A percentile compares a stretch with the other conserved stretches of the same genome.
These are phyloP conservation scores for Alentia gelatinosa DNA, from an alignment of 2,888 invertebrate genomes.

Conservation along the genomic window DNA sequence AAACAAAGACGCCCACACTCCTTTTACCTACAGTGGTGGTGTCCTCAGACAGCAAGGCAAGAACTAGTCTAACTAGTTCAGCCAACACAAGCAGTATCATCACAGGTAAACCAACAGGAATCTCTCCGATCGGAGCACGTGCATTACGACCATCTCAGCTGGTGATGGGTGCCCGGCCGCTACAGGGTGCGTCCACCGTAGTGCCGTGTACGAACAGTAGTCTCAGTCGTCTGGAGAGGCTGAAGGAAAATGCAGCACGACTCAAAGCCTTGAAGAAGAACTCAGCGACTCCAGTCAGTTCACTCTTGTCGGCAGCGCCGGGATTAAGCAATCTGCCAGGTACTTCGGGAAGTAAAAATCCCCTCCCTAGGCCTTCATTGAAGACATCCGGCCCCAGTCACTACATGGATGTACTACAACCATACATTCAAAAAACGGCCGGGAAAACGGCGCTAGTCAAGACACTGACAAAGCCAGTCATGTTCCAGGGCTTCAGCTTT, in stretches of 20 bases:
- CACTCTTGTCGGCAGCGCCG: too few species aligned
- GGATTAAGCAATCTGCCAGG: too few species aligned
- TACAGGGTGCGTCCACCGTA: background rate
- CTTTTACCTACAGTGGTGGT: background rate
- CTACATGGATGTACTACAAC: background rate
- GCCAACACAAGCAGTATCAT: too few species aligned
- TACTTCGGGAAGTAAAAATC: background rate
- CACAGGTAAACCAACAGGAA: background rate
- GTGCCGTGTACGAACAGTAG: background rate
- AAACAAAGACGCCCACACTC: too few species aligned
- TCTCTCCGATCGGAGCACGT: background rate
- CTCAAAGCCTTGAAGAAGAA: background rate
- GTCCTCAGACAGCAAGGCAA: background rate
- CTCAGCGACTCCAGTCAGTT: background rate
- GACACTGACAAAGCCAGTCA: background rate
- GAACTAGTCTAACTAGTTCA: too few species aligned
- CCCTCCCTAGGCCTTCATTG: background rate
- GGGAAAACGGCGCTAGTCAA: too few species aligned
- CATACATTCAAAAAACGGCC: background rate
- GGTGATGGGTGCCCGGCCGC: background rate
- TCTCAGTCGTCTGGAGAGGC: slow-evolving; percentile 30
- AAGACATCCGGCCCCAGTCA: background rate
- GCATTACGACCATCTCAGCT: background rate
- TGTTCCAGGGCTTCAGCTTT: background rate
- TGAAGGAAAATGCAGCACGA: background rate